Evolutionary conservation across 2,113 vertebrate species (phyloP).

Genomic region (Dipodomys spectabilis): DNA sequence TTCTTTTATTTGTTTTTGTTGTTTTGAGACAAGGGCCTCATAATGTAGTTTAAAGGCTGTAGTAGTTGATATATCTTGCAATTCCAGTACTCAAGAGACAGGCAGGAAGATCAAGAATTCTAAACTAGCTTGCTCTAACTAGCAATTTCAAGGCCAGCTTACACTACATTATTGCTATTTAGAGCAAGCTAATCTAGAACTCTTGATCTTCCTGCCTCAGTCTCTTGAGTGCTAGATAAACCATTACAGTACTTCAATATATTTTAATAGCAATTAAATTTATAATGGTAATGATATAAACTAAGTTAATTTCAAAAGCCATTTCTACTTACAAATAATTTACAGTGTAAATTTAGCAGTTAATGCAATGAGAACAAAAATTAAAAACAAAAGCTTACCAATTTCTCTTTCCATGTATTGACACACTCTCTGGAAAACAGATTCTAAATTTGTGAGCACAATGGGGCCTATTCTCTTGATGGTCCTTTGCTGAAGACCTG

Average conservation of each 20-base stretch:
- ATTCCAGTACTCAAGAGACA: no score
- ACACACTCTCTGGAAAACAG: conserved; percentile 11
- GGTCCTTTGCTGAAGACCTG: conserved; percentile 41
- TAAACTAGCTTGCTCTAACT: no score
- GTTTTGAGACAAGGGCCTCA: no score
- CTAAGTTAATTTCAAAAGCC: neutral
- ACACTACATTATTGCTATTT: no score
- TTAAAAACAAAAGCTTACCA: neutral
- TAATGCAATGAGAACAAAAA: neutral
- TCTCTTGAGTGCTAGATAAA: no score
- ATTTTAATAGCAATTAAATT: neutral
- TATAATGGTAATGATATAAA: neutral
- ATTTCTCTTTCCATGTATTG: neutral
- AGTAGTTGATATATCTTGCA: no score
- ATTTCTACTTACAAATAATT: conserved; percentile 15
- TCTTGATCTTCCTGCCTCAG: no score
- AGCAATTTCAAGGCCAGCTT: no score
- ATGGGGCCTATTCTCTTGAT: neutral
- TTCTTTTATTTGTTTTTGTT: no score
- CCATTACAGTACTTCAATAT: conserved; percentile 13
- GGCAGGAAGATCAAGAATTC: no score
- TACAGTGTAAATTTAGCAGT: neutral
- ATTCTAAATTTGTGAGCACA: conserved; percentile 23
- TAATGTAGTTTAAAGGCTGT: no score
- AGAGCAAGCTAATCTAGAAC: no score